phyloP scores from a whole-genome alignment of 2,113 vertebrate species.

The Gallinago paraguaiae region DNA sequence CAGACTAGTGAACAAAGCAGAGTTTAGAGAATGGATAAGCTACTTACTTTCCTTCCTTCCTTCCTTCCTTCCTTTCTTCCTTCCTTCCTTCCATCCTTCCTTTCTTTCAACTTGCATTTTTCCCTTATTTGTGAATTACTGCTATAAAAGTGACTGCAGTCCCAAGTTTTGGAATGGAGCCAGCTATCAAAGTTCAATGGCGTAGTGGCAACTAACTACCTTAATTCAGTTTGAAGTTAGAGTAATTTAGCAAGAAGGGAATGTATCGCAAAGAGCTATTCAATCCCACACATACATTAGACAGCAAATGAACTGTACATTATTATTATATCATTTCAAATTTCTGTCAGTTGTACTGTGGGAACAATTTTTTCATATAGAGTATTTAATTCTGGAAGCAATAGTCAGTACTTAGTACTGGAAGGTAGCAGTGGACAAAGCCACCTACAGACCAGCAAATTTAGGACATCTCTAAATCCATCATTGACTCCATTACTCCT shows the following conservation, averaged over 20 bases:
- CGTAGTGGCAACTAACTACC: slow-evolving; percentile 17
- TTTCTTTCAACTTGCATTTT: neutral
- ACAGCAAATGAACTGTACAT: slow-evolving; percentile 55
- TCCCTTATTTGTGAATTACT: neutral
- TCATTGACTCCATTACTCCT: neutral
- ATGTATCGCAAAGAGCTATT: slow-evolving; percentile 40
- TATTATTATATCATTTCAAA: slow-evolving; percentile 60
- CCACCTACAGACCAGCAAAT: slow-evolving; percentile 7
- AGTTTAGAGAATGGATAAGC: neutral
- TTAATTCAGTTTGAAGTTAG: slow-evolving; percentile 52
- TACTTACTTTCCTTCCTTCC: no score
- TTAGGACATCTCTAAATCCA: slow-evolving; percentile 24
- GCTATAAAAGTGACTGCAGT: neutral
- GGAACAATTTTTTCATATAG: slow-evolving; percentile 18
- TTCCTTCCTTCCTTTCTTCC: no score
- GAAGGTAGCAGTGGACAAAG: slow-evolving; percentile 34
- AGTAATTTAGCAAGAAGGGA: slow-evolving; percentile 53
- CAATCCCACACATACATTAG: slow-evolving; percentile 60
- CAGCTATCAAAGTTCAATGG: slow-evolving; percentile 20
- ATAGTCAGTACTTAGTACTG: slow-evolving; percentile 1
- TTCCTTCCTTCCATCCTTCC: no score
- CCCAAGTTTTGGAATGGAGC: slow-evolving; percentile 5
- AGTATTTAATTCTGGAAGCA: slow-evolving; percentile 49
- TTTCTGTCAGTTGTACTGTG: slow-evolving; percentile 39
- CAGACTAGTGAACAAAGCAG: neutral